phyloP scores from a whole-genome alignment of 2,113 vertebrate species.

The Nycticebus coucang region DNA sequence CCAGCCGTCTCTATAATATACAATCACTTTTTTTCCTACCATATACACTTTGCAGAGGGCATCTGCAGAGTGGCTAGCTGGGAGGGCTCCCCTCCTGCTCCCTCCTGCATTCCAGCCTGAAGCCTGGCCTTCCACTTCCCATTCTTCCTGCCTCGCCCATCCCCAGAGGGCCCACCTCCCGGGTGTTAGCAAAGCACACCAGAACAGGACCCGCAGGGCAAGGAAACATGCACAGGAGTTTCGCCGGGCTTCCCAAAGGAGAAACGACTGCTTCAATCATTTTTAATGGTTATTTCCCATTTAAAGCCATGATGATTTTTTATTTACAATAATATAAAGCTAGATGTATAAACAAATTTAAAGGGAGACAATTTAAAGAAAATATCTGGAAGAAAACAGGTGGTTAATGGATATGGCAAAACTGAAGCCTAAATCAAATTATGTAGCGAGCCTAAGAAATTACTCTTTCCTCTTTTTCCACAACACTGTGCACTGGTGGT shows the following conservation, averaged over 20 bases:
- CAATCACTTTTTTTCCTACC: too few relatives aligned
- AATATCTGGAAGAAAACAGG: not conserved
- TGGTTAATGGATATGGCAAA: not conserved
- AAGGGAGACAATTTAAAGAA: not conserved
- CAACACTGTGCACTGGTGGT: not conserved
- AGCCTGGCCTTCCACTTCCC: too few relatives aligned
- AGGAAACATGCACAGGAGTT: not conserved
- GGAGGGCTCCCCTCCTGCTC: not conserved
- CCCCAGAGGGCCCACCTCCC: not conserved
- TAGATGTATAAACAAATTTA: not conserved
- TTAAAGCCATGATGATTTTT: not conserved
- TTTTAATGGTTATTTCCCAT: not conserved
- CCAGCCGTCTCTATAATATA: not conserved
- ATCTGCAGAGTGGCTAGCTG: accelerated
- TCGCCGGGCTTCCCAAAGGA: too few relatives aligned
- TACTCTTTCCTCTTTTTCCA: not conserved
- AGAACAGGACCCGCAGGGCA: not conserved
- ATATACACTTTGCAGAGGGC: not conserved
- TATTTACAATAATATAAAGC: not conserved
- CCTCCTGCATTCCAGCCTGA: too few relatives aligned
- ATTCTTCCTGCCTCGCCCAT: not conserved
- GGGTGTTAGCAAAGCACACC: not conserved
- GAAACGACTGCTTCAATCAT: not conserved
- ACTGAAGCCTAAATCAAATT: not conserved
- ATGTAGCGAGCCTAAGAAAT: not conserved